Base-by-base conservation (phyloP, 1,140 invertebrate species). In the Drosophila sulfurigaster region DNA sequence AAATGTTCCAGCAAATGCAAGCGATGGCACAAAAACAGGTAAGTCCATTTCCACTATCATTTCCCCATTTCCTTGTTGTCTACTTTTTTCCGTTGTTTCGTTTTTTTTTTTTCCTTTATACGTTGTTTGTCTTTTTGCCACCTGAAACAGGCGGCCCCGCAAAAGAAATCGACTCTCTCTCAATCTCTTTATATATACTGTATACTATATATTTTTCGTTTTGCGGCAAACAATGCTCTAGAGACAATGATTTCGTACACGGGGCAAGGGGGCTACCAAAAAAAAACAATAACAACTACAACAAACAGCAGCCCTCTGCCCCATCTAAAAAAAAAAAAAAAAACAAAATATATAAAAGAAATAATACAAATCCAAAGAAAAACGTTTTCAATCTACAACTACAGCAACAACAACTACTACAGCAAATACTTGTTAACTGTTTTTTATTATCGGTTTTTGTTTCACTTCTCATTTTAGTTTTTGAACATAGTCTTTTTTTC, bases 1-100 rank as follows among this genome's bases (percentile, higher is more conserved):
- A 97, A 93, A 98, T 98, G 97, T 97, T 98, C 94, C 97, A 98
- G 94, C 97, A 98, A 94, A 98, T 98, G 96, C 97, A 98, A 93
- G 96, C 97, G 64, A 96, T 98, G 96, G 97, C 97, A 92, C 97
- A 98, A 94, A 98, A 98, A 95, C 97, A 98, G 97, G 97, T 98
- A 95, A 95, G 95, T 96, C 48, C 60, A 20, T 56, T 75, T 71
- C 46, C 62, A 54, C 13, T 35, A 32, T n/a, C 28, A 2, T 15
- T 54, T 54, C 15, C 51, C 51, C 28, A 54, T 32, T 32, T 54
- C 28, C 30, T 35, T 32, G 20, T 38, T 38, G 35, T 38, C 35
- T 38, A 6, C 2, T 28, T 25, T 28, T 20, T 30, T 28, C 20
- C 20, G 20, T 30, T 52, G 3, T 52, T 52, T 28, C n/a, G 10